These are phyloP conservation scores for Brachyptera risi DNA, from an alignment of 2,888 invertebrate genomes.

Conservation along the genomic window DNA sequence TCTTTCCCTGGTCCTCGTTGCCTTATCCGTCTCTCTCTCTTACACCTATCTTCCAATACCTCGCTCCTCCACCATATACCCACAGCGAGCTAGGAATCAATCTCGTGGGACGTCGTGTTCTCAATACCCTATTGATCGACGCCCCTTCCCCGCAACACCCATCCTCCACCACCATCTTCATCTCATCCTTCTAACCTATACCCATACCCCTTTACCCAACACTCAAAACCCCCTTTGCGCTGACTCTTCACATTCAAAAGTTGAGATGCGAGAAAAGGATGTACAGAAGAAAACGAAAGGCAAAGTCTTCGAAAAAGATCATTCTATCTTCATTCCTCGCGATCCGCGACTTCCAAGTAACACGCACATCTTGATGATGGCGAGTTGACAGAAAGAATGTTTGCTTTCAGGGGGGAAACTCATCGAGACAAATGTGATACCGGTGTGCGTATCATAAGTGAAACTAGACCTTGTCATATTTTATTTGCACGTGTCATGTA, in stretches of 20 bases:
- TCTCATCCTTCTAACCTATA: too few relatives aligned
- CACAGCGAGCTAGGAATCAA: slow-evolving; percentile 22
- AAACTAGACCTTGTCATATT: too few relatives aligned
- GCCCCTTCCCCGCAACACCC: slow-evolving; percentile 2
- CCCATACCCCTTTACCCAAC: slow-evolving; percentile 3
- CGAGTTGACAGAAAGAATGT: too few relatives aligned
- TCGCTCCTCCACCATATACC: background rate
- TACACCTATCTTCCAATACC: background rate
- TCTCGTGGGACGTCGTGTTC: slow-evolving; percentile 24
- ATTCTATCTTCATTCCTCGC: background rate
- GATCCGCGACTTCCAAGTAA: too few relatives aligned
- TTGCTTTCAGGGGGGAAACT: too few relatives aligned
- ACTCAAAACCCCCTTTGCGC: slow-evolving; percentile 2
- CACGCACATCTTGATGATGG: too few relatives aligned
- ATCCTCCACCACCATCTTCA: background rate
- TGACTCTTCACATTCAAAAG: slow-evolving; percentile 17
- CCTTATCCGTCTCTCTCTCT: background rate
- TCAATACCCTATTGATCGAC: slow-evolving; percentile 30
- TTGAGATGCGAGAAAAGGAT: slow-evolving; percentile 1
- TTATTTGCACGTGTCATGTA: too few relatives aligned
- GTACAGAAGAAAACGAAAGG: background rate
- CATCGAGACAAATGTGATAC: too few relatives aligned
- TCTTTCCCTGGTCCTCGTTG: too few relatives aligned
- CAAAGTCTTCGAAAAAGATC: background rate
- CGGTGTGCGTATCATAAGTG: too few relatives aligned